Conservation (phyloP, 1,140 invertebrate species). For the Ips nitidus region DNA sequence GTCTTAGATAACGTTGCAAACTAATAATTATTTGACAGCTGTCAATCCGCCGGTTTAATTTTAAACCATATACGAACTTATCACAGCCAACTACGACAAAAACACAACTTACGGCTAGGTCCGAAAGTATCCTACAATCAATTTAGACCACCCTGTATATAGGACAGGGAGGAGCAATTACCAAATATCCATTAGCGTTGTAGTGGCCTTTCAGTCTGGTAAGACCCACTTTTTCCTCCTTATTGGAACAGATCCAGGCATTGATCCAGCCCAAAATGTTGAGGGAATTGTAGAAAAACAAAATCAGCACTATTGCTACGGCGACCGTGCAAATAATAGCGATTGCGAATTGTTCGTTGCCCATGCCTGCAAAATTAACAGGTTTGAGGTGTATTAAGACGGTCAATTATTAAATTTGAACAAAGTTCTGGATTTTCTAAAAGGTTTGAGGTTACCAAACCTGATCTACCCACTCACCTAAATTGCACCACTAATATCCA, state of each 20-base stretch:
- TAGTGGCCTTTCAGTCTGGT: slow-evolving; percentile 59
- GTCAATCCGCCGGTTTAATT: too few relatives aligned
- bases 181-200: slow-evolving; percentile 66
- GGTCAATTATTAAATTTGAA: too few relatives aligned
- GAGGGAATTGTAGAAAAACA: slow-evolving; percentile 57
- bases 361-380: slow-evolving; percentile 42
- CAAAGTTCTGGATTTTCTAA: too few relatives aligned
- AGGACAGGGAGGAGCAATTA: slow-evolving; percentile 47
- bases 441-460: too few relatives aligned
- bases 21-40: too few relatives aligned
- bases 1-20: too few relatives aligned
- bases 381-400: too few relatives aligned
- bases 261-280: slow-evolving; percentile 56
- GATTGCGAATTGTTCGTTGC: slow-evolving; percentile 49
- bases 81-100: not conserved
- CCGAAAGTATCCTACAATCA: not conserved
- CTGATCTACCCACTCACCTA: too few relatives aligned
- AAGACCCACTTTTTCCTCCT: slow-evolving; percentile 63
- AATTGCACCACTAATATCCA: too few relatives aligned
- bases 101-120: not conserved
- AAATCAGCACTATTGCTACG: slow-evolving; percentile 50
- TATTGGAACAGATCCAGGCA: slow-evolving; percentile 61
- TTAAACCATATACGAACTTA: too few relatives aligned
- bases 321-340: slow-evolving; percentile 50
- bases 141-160: not conserved